Evolutionary conservation across 53 echinoderm and acorn worm genomes (phyloP).

Genomic region (Holothuria leucospilota): DNA sequence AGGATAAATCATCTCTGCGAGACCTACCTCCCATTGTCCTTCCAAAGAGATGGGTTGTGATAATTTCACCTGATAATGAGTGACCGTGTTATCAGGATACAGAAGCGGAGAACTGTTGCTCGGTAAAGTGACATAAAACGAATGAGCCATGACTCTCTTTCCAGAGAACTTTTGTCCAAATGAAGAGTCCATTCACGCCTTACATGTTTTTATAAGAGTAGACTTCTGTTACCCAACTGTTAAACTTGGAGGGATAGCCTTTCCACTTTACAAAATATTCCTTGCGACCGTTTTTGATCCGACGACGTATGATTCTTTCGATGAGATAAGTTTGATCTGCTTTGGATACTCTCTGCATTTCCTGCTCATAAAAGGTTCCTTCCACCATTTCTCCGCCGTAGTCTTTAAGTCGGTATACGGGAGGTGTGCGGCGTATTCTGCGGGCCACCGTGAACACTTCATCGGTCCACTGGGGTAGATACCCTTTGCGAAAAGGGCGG

Average conservation of each 20-base stretch:
- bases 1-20: slow-evolving; percentile 44
- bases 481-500: slow-evolving; percentile 52
- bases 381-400: slow-evolving; percentile 1
- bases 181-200: not conserved
- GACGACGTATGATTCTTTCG: slow-evolving; percentile 20
- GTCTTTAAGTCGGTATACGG: slow-evolving; percentile 45
- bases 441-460: slow-evolving; percentile 46
- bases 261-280: slow-evolving; percentile 44
- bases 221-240: not conserved
- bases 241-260: not conserved
- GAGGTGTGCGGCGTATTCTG: not conserved
- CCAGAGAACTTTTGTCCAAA: no score
- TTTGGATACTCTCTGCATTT: slow-evolving; percentile 37
- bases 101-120: slow-evolving; percentile 35
- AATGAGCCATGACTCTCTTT: not conserved
- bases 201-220: slow-evolving; percentile 8
- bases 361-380: slow-evolving; percentile 31
- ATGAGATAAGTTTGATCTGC: slow-evolving; percentile 28
- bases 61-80: slow-evolving; percentile 26
- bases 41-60: not conserved
- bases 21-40: slow-evolving; percentile 7
- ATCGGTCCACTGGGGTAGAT: slow-evolving; percentile 54
- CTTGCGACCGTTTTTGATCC: not conserved
- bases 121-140: slow-evolving; percentile 50
- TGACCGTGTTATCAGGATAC: slow-evolving; percentile 49